Evolutionary conservation across 2,113 vertebrate species (phyloP).

Genomic region (Galeopterus variegatus): DNA sequence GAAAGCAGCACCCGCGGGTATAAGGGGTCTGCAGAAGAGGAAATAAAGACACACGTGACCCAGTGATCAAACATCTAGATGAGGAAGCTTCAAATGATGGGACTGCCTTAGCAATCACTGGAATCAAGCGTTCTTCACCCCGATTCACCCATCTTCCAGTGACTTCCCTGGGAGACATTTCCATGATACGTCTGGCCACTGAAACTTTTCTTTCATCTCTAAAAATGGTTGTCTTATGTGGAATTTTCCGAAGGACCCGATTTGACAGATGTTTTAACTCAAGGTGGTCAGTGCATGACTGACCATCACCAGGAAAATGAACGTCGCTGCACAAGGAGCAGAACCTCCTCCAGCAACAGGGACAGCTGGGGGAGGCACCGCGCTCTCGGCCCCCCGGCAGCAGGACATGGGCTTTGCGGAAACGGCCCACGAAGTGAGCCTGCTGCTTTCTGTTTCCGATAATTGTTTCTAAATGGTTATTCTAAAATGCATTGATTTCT

Average conservation of each 20-base stretch:
- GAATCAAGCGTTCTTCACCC: background rate
- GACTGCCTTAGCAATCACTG: background rate
- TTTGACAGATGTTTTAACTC: constrained; percentile 79
- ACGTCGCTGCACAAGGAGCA: constrained; percentile 51
- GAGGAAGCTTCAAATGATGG: background rate
- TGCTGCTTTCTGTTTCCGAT: background rate
- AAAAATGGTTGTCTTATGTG: constrained; percentile 64
- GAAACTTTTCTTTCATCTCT: constrained; percentile 79
- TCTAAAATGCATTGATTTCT: background rate
- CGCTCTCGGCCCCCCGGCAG: constrained; percentile 42
- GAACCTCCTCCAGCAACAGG: constrained; percentile 39
- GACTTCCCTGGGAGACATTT: background rate
- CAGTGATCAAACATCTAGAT: background rate
- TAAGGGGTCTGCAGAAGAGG: background rate
- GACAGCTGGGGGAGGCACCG: constrained; percentile 8
- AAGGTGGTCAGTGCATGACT: constrained; percentile 56
- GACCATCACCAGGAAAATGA: constrained; percentile 74
- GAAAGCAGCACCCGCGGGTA: background rate
- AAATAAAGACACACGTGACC: background rate
- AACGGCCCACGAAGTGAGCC: background rate
- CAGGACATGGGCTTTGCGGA: accelerated
- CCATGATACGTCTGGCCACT: background rate
- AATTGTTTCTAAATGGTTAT: background rate
- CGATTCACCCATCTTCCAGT: background rate
- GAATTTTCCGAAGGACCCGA: constrained; percentile 85